Conservation (phyloP, 2,797 vertebrate species). For the Borostomias antarcticus region DNA sequence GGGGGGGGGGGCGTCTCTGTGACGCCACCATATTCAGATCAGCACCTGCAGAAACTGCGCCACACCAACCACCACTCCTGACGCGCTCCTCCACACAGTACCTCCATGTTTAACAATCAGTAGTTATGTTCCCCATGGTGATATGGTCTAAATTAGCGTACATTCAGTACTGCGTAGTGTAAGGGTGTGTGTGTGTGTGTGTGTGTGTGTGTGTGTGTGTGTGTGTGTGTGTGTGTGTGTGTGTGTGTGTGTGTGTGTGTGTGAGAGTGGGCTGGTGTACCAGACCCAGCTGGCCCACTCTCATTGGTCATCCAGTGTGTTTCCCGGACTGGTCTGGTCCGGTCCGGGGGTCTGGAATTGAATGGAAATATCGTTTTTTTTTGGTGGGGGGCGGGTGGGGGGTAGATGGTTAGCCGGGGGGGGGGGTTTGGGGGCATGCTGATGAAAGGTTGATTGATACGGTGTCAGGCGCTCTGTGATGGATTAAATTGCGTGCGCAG, state of each 20-base stretch:
- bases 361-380: conserved; percentile 98
- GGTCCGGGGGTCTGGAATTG: conserved; percentile 90
- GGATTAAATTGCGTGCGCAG: conserved; percentile 99
- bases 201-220: no score
- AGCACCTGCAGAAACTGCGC: not conserved
- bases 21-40: not conserved
- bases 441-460: conserved; percentile 99
- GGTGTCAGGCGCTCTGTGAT: conserved; percentile 92
- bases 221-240: no score
- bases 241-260: conserved; percentile 27
- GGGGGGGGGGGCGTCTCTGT: no score
- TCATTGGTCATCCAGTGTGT: conserved; percentile 70
- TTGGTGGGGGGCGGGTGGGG: conserved; percentile 56
- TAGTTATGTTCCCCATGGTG: no score
- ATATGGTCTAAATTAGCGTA: no score
- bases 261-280: conserved; percentile 39
- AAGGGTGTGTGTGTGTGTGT: no score
- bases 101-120: no score
- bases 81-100: no score
- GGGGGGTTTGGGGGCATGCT: conserved; percentile 78
- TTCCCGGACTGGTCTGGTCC: conserved; percentile 68
- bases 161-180: no score
- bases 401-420: conserved; percentile 54
- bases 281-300: conserved; percentile 53
- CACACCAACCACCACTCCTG: no score